A percentile compares a stretch with the other conserved stretches of the same genome.
These are phyloP conservation scores for Eurystomus gularis DNA, from an alignment of 2,113 vertebrate genomes.

Conservation along the genomic window DNA sequence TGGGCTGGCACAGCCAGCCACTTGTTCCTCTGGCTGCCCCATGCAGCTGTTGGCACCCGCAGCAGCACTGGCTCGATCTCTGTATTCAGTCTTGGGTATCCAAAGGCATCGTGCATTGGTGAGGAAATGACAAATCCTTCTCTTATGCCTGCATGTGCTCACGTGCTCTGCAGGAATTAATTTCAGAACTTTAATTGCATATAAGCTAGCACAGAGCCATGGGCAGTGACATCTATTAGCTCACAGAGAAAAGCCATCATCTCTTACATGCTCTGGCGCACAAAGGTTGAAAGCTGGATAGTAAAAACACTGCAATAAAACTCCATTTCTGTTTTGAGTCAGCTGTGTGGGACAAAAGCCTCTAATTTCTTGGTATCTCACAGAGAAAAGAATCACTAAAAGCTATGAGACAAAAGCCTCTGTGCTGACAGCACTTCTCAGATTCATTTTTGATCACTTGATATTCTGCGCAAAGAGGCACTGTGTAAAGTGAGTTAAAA, in stretches of 20 bases:
- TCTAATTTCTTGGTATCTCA: background rate
- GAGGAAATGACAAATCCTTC: background rate
- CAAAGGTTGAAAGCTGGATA: background rate
- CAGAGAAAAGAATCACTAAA: background rate
- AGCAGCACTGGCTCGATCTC: background rate
- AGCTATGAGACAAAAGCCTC: background rate
- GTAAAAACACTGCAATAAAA: background rate
- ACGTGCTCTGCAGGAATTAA: background rate
- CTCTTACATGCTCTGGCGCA: background rate
- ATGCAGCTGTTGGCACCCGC: background rate
- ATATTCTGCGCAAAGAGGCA: background rate
- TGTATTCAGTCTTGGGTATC: accelerated
- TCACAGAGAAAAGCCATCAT: background rate
- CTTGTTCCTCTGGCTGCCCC: background rate
- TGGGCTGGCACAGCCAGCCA: background rate
- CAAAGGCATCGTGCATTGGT: background rate
- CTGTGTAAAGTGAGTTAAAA: background rate
- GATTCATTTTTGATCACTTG: background rate
- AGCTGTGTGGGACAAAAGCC: background rate
- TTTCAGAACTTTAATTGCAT: background rate
- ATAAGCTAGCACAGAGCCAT: background rate
- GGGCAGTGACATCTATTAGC: background rate
- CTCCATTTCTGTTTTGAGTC: background rate
- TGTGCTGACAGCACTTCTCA: background rate
- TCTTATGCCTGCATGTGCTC: background rate